Base-by-base conservation (phyloP, 2,113 vertebrate species). In the Sinocyclocheilus anophthalmus region DNA sequence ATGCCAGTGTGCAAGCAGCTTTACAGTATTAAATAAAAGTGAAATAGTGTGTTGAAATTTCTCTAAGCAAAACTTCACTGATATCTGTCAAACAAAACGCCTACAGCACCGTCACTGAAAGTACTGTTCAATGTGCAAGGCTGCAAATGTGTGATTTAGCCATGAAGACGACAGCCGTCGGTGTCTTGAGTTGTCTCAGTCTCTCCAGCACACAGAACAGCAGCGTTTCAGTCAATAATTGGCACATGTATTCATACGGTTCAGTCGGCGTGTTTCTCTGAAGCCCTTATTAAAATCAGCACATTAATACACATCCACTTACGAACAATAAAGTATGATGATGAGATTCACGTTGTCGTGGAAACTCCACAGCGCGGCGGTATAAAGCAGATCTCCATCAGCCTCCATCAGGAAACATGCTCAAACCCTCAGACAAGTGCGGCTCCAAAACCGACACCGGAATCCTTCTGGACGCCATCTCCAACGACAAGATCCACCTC, bases 381-480 rank as follows among this genome's bases (percentile, higher is more conserved):
- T 87, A 92, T 94, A 94, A 87, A 93, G 90, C 42, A 78, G 67
- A 86, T 53, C 50, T 48, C 45, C 61, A 84, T 76, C 70, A 30
- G 3, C 84, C 76, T 80, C 63, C 0, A 6, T 37, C 84, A 86
- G 50, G 26, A 11, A 81, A 20, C 69, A 94, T 93, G 93, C 77
- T 92, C 9, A 94, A 90, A 48, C 80, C 89, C 10, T 82, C 89
- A 0, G 90, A 79, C 61, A 92, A 89, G 84, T 83, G 77, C 1
- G 84, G 75, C 16, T 91, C 81, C 1, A 88, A 86, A 42, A 92
- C 88, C 0, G 93, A 93, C 59, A 91, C 92, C 12, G 87, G 86
- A 72, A 91, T 94, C 78, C 92, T 95, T 30, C 84, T 95, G 57
- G 93, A 94, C 11, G 95, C 93, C 11, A 95, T 95, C 89, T 93